Evolutionary conservation across 2,113 vertebrate genomes (phyloP), one percentile per base, ranked within the genome.

Genomic region (Grus americana): DNA sequence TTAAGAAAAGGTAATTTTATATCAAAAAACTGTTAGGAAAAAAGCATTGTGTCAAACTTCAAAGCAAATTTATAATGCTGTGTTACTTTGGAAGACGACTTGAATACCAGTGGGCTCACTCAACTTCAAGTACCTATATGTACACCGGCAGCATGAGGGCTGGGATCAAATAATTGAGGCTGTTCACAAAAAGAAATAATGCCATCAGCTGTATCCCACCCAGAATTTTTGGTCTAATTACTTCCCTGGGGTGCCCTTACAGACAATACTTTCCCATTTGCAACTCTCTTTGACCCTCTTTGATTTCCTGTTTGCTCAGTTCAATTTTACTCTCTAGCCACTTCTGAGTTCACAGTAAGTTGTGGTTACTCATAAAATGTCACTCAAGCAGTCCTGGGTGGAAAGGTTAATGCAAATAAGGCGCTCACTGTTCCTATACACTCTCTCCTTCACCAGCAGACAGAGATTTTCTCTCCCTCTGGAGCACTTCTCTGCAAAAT

Each of bases 161-260:
- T 36, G 66, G 66, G 55, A 86, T 74, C 89, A 78, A 79, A 44
- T 44, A 74, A 86, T 34, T 55, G 76, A 70, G 61, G 85, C 50
- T 40, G 49, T 54, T 93, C 76, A 70, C 34, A 42, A 5, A 30
- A 24, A 79, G 85, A 65, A 90, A 70, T 55, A 42, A 70, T 9
- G 40, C 92, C 94, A 71, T 71, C 72, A 90, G 81, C 72, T 74
- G 16, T 8, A 79, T 61, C 94, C 92, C 86, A 83, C 78, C 81
- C 86, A 15, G 81, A 50, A 65, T 14, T 57, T 63, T 44, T 22
- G 62, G 36, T 36, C 66, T 95, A 95, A 95, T 94, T 44, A 71
- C 86, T 57, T 94, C 94, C 92, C 92, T 36, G 78, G 86, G 82
- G 94, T 79, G 81, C 72, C 92, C 86, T 92, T 42, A 11, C 62